Evolutionary conservation across 2,888 invertebrate species (phyloP).

Genomic region (Oligia strigilis): DNA sequence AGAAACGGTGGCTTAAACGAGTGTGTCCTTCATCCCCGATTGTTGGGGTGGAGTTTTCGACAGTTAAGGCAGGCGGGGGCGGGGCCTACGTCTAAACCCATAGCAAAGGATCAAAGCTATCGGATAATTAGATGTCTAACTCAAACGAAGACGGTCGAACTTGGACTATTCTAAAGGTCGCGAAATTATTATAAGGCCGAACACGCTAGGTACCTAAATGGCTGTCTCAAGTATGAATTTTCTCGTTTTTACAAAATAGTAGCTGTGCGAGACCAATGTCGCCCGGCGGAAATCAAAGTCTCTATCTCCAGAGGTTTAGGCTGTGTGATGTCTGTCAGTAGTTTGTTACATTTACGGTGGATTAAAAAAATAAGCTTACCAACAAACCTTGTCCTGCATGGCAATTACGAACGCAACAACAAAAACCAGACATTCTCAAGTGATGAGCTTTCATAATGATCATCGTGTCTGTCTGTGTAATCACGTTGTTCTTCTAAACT

Average conservation of each 20-base stretch:
- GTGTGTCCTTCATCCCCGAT: constrained; percentile 71
- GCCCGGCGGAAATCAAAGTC: neutral
- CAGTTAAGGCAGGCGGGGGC: constrained; percentile 76
- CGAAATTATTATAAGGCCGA: neutral
- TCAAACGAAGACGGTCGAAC: neutral
- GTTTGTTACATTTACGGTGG: neutral
- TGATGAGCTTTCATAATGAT: neutral
- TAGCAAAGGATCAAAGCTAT: neutral
- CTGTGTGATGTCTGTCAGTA: neutral
- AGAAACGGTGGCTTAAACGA: constrained; percentile 24
- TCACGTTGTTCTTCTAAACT: neutral
- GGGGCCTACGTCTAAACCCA: constrained; percentile 64
- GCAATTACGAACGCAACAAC: neutral
- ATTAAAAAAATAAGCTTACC: neutral
- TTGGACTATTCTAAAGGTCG: no score
- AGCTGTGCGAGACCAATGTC: neutral
- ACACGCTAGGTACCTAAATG: neutral
- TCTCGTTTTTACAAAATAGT: neutral
- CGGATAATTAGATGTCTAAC: neutral
- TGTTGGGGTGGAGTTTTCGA: constrained; percentile 78
- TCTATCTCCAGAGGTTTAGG: neutral
- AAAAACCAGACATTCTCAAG: neutral
- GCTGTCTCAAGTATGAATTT: neutral
- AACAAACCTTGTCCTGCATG: neutral
- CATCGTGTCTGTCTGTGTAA: neutral